These are phyloP conservation scores for Archilochus colubris DNA, from an alignment of 2,113 vertebrate genomes.

Conservation along the genomic window DNA sequence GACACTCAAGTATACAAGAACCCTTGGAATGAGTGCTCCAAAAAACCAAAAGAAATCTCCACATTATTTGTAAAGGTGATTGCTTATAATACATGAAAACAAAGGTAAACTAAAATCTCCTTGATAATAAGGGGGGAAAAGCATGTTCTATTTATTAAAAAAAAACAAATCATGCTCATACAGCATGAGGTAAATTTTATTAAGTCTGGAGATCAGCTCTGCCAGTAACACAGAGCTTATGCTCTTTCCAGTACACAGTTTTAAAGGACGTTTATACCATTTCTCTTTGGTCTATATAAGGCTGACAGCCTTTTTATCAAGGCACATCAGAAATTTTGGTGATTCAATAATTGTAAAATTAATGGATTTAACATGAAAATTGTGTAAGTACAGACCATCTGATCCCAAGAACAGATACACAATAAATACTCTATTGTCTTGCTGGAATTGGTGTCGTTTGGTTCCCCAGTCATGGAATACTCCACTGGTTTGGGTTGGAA, in stretches of 20 bases:
- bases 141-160: neutral
- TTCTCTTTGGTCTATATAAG: neutral
- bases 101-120: neutral
- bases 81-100: neutral
- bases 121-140: neutral
- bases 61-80: neutral
- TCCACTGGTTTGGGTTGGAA: too few relatives aligned
- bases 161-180: neutral
- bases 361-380: neutral
- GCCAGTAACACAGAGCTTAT: neutral
- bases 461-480: too few relatives aligned
- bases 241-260: neutral
- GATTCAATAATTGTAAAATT: conserved; percentile 29
- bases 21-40: neutral
- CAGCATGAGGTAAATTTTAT: neutral
- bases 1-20: neutral
- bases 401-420: neutral
- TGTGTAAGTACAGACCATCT: conserved; percentile 34
- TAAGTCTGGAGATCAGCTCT: neutral
- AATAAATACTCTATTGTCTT: neutral
- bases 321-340: neutral
- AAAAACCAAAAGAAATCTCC: neutral
- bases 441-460: neutral
- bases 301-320: neutral
- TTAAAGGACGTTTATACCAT: neutral